Evolutionary conservation across 2,888 invertebrate genomes (phyloP).

Genomic region (Stomorhina lunata): DNA sequence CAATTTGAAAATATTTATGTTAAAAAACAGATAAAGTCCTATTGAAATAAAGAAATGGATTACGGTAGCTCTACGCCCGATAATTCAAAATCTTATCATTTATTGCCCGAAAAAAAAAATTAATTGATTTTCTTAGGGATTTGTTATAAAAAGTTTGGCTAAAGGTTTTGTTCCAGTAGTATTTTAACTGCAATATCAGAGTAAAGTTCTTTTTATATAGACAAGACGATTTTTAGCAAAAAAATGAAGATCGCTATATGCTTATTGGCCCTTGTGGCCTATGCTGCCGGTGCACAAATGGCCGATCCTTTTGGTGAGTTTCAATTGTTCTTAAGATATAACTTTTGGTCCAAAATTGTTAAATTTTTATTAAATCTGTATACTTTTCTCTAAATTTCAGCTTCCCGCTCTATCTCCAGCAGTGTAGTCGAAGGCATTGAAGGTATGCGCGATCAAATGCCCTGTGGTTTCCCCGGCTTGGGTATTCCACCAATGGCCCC

Average conservation of each 20-base stretch:
- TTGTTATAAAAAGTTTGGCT: conserved; percentile 71
- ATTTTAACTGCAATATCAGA: conserved; percentile 69
- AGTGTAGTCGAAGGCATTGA: conserved; percentile 69
- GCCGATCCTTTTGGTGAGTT: conserved; percentile 71
- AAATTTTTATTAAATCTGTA: neutral
- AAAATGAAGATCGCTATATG: conserved; percentile 74
- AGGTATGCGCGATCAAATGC: conserved; percentile 72
- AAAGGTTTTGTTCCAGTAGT: conserved; percentile 67
- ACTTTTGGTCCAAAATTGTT: too few relatives aligned
- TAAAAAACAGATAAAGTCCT: too few relatives aligned
- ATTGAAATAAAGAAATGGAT: too few relatives aligned
- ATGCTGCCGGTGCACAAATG: conserved; percentile 67
- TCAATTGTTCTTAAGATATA: too few relatives aligned
- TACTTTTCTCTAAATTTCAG: conserved; percentile 64
- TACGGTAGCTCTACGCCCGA: neutral
- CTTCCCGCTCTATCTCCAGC: conserved; percentile 71
- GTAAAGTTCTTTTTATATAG: conserved; percentile 69
- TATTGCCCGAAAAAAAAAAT: neutral
- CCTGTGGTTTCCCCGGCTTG: conserved; percentile 73
- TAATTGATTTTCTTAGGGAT: neutral
- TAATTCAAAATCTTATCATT: conserved; percentile 4
- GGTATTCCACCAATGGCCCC: conserved; percentile 77
- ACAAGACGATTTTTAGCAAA: conserved; percentile 50
- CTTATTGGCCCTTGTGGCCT: conserved; percentile 73
- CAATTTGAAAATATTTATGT: too few relatives aligned